Conservation (phyloP, 1,140 invertebrate genomes). For the Sarcophaga bullata region DNA sequence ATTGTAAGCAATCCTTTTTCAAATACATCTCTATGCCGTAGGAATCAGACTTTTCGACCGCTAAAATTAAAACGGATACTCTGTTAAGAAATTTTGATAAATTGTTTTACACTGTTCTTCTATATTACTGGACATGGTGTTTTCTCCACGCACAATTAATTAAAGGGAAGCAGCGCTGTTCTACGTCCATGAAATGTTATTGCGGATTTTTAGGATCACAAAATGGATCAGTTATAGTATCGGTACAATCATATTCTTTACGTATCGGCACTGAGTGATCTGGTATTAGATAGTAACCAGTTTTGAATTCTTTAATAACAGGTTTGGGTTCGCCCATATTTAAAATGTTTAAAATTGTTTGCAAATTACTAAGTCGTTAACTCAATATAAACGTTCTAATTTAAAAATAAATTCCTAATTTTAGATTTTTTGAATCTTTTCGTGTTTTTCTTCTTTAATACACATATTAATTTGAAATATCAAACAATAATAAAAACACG, state of each 20-base stretch:
- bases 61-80: slow-evolving; percentile 58
- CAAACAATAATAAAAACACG: too few species aligned
- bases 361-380: too few species aligned
- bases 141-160: slow-evolving; percentile 82
- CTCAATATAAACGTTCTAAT: too few species aligned
- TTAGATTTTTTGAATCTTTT: slow-evolving; percentile 31
- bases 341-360: too few species aligned
- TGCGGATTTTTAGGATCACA: slow-evolving; percentile 82
- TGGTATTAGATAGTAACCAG: too few species aligned
- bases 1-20: slow-evolving; percentile 93
- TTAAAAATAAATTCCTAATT: too few species aligned
- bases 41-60: slow-evolving; percentile 78
- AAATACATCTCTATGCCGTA: slow-evolving; percentile 88
- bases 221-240: slow-evolving; percentile 58
- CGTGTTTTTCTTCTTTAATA: too few species aligned
- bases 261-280: too few species aligned
- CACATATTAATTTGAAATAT: too few species aligned
- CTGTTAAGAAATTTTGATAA: neutral
- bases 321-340: slow-evolving; percentile 70
- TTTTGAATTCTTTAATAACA: slow-evolving; percentile 74
- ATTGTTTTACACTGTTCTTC: neutral
- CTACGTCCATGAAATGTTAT: slow-evolving; percentile 86
- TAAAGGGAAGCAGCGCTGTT: slow-evolving; percentile 87
- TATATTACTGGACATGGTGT: slow-evolving; percentile 86
- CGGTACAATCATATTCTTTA: slow-evolving; percentile 30